Evolutionary conservation across 2,113 vertebrate species (phyloP).

Genomic region (Arizona elegans): DNA sequence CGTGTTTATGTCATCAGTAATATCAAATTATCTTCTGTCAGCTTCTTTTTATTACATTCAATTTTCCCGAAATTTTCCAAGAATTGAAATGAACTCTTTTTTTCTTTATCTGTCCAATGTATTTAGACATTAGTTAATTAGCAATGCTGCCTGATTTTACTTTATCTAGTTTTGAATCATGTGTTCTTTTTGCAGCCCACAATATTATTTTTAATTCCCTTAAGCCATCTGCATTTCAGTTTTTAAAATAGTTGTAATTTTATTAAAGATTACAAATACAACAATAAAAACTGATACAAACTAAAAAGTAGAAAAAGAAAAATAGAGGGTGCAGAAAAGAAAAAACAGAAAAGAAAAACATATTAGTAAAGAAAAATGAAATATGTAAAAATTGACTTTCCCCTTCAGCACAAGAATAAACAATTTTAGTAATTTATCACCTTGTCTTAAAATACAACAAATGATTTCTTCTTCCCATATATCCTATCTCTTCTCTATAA

Average conservation of each 20-base stretch:
- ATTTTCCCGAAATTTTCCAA: neutral
- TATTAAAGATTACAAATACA: neutral
- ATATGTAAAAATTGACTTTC: neutral
- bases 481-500: neutral
- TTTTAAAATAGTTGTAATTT: neutral
- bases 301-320: neutral
- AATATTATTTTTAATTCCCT: neutral
- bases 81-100: neutral
- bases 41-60: neutral
- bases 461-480: neutral
- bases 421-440: neutral
- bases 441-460: neutral
- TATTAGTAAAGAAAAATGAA: neutral
- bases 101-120: neutral
- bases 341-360: neutral
- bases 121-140: neutral
- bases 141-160: neutral
- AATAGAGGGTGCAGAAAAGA: neutral
- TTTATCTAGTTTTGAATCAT: neutral
- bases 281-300: neutral
- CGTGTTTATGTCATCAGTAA: neutral
- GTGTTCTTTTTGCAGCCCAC: neutral
- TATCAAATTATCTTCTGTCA: neutral
- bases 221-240: neutral
- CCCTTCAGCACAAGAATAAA: neutral